Evolutionary conservation across 1,140 invertebrate genomes (phyloP).

Genomic region (Drosophila varians): DNA sequence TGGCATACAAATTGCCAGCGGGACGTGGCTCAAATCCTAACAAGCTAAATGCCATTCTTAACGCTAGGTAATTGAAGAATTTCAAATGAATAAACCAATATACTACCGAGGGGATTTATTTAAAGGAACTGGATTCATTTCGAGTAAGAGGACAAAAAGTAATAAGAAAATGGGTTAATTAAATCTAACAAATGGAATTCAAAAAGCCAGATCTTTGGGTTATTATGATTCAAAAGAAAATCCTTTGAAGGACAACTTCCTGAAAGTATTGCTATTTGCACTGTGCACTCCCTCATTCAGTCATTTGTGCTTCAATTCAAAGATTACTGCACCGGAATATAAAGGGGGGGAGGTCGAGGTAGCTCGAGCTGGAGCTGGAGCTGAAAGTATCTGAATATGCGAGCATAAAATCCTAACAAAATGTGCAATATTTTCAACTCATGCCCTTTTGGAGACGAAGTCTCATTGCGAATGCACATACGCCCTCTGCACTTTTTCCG

Average conservation of each 20-base stretch:
- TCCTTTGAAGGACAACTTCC: constrained; percentile 18
- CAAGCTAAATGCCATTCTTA: constrained; percentile 53
- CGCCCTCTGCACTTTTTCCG: background rate
- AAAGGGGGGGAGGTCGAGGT: background rate
- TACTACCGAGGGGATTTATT: background rate
- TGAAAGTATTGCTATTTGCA: constrained; percentile 15
- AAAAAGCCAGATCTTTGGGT: background rate
- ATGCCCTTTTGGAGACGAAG: constrained; percentile 53
- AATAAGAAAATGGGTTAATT: background rate
- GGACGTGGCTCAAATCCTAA: constrained; percentile 41
- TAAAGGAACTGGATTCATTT: constrained; percentile 6
- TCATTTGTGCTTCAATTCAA: constrained; percentile 58
- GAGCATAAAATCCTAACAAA: constrained; percentile 63
- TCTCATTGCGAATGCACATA: constrained; percentile 46
- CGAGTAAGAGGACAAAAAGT: background rate
- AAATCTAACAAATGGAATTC: background rate
- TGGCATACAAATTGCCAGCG: constrained; percentile 63
- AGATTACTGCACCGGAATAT: constrained; percentile 15
- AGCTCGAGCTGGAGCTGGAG: constrained; percentile 1
- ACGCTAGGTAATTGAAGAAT: constrained; percentile 40
- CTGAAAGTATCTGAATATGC: constrained; percentile 28
- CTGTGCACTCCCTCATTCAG: constrained; percentile 55
- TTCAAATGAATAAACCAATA: constrained; percentile 36
- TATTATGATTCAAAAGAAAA: constrained; percentile 50
- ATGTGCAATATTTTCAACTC: constrained; percentile 68